Conservation (phyloP, 2,113 vertebrate species). For the Machaerirhynchus nigripectus region DNA sequence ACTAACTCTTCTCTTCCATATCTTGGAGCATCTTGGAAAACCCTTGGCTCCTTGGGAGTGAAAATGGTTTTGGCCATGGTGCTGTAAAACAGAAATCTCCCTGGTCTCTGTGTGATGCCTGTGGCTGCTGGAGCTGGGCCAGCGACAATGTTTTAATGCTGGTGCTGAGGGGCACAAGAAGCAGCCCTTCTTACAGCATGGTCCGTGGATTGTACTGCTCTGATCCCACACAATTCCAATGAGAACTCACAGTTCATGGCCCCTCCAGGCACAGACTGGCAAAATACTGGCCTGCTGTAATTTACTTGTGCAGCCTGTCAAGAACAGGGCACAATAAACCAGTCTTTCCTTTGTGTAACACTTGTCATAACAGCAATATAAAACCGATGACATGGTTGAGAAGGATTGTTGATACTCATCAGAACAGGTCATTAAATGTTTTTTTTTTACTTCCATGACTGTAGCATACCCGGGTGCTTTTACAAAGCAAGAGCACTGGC, state of each 20-base stretch:
- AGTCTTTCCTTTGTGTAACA: not conserved
- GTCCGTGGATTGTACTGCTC: not conserved
- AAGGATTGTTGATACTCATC: not conserved
- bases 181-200: not conserved
- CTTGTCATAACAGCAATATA: not conserved
- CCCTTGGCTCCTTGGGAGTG: not conserved
- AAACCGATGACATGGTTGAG: not conserved
- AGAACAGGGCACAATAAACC: not conserved
- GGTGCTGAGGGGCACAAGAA: not conserved
- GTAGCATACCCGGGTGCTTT: not conserved
- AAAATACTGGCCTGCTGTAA: not conserved
- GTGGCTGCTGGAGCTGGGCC: rapidly evolving
- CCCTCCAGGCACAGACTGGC: not conserved
- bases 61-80: not conserved
- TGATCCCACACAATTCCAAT: not conserved
- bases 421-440: not conserved
- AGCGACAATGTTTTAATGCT: not conserved
- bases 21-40: not conserved
- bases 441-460: not conserved
- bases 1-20: not conserved
- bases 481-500: not conserved
- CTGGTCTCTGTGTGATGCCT: not conserved
- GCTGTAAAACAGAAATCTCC: not conserved
- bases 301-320: not conserved
- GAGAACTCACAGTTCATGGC: not conserved